Conservation (phyloP, 1,140 invertebrate species). For the Atta cephalotes region DNA sequence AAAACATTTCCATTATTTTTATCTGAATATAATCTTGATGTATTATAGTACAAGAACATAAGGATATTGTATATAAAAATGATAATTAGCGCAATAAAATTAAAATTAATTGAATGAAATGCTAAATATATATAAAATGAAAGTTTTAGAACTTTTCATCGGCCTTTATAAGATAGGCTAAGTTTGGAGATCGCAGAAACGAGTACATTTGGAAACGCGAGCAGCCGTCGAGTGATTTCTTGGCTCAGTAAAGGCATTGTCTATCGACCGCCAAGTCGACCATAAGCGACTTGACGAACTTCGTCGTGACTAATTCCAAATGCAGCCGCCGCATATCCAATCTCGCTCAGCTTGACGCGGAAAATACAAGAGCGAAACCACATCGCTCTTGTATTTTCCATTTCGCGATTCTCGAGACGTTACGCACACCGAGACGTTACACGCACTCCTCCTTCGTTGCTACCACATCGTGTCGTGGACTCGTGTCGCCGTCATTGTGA, state of each 20-base stretch:
- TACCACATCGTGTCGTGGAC: neutral
- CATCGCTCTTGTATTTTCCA: slow-evolving; percentile 63
- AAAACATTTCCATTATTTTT: neutral
- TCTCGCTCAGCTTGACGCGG: slow-evolving; percentile 1
- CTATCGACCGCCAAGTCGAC: slow-evolving; percentile 52
- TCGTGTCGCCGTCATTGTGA: slow-evolving; percentile 36
- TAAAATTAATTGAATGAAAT: neutral
- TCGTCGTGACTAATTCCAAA: slow-evolving; percentile 56
- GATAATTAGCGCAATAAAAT: neutral
- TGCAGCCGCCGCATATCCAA: slow-evolving; percentile 43
- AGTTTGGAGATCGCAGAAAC: slow-evolving; percentile 9
- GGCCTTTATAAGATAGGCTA: neutral
- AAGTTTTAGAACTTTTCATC: neutral
- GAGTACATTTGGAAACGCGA: neutral
- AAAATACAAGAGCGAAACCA: slow-evolving; percentile 31
- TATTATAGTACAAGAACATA: neutral
- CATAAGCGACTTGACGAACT: slow-evolving; percentile 59
- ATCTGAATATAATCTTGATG: neutral
- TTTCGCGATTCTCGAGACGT: slow-evolving; percentile 49
- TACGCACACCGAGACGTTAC: slow-evolving; percentile 13
- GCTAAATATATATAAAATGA: neutral
- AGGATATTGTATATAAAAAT: neutral
- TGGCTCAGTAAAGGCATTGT: slow-evolving; percentile 1
- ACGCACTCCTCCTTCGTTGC: slow-evolving; percentile 5
- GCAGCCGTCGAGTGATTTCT: neutral